Evolutionary conservation across 2,113 vertebrate genomes (phyloP).

Genomic region (Cochlearius cochlearius): DNA sequence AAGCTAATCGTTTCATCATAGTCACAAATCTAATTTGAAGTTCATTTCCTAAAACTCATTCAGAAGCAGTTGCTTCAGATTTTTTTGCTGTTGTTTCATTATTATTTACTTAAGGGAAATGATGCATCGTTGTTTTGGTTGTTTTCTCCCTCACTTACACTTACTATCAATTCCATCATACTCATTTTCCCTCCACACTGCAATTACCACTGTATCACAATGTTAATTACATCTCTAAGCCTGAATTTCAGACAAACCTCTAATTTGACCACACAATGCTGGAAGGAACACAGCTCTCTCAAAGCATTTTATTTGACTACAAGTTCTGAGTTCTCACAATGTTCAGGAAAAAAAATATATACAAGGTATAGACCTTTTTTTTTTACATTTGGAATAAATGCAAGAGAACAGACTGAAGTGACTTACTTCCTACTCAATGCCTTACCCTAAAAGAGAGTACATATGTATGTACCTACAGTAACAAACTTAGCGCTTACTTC

Average conservation of each 20-base stretch:
- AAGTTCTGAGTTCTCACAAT: neutral
- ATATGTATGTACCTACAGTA: neutral
- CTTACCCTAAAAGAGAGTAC: neutral
- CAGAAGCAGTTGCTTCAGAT: neutral
- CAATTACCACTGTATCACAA: neutral
- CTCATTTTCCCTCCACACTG: neutral
- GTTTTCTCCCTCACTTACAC: neutral
- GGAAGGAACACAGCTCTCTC: neutral
- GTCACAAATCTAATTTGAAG: neutral
- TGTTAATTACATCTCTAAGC: neutral
- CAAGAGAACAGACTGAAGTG: neutral
- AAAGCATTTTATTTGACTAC: neutral
- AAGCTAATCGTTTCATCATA: neutral
- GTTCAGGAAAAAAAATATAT: neutral
- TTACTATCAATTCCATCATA: neutral
- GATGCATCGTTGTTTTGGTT: neutral
- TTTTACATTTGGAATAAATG: neutral
- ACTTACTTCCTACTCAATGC: neutral
- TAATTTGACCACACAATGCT: neutral
- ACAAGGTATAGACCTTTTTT: neutral
- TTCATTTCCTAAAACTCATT: neutral
- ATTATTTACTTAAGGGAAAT: neutral
- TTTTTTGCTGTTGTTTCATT: neutral
- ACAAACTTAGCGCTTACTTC: conserved; percentile 83
- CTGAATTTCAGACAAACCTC: neutral